Evolutionary conservation across 2,113 vertebrate genomes (phyloP).

Genomic region (Etheostoma cragini): DNA sequence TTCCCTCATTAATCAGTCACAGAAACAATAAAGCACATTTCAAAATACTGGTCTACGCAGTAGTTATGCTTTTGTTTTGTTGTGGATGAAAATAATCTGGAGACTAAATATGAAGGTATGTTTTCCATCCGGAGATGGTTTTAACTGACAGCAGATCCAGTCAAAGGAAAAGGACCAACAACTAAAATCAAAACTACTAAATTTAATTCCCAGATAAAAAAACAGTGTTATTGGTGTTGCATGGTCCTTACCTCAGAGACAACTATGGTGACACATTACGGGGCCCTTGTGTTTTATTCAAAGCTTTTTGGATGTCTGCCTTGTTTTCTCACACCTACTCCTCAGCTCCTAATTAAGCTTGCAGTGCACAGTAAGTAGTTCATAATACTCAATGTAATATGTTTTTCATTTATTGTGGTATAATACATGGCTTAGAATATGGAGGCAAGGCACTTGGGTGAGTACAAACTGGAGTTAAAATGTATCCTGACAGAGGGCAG

Average conservation of each 20-base stretch:
- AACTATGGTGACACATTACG: conserved; percentile 1
- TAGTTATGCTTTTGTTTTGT: conserved; percentile 11
- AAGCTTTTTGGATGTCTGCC: background rate
- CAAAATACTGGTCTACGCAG: background rate
- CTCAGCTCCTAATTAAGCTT: conserved; percentile 6
- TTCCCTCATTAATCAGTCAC: conserved; percentile 46
- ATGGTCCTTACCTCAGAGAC: background rate
- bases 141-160: background rate
- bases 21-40: conserved; percentile 33
- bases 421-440: conserved; percentile 1
- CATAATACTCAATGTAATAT: background rate
- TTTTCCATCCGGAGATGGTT: background rate
- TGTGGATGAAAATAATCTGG: background rate
- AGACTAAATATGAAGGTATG: background rate
- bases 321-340: conserved; percentile 21
- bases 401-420: conserved; percentile 16
- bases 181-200: conserved; percentile 5
- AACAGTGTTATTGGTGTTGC: background rate
- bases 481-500: conserved; percentile 69
- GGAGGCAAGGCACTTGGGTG: background rate
- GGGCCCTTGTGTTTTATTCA: conserved; percentile 2
- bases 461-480: conserved; percentile 2
- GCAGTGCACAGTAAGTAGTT: background rate
- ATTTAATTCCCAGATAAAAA: conserved; percentile 40
- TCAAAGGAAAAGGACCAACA: conserved; percentile 2